phyloP scores from a whole-genome alignment of 1,140 invertebrate genomes.

The Drosophila sturtevanti region DNA sequence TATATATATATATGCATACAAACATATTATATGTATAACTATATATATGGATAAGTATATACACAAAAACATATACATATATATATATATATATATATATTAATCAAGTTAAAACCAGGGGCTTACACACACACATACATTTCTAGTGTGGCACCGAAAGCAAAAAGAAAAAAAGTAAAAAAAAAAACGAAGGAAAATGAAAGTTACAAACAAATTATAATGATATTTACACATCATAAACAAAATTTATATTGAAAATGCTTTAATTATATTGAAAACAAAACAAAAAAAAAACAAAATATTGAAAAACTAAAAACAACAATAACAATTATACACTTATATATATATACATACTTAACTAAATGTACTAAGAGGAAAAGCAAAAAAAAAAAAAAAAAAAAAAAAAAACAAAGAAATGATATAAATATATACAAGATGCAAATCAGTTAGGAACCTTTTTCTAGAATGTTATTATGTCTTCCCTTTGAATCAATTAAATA shows the following conservation, averaged over 20 bases:
- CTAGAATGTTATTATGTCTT: conserved; percentile 77
- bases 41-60: conserved; percentile 30
- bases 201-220: conserved; percentile 73
- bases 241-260: conserved; percentile 41
- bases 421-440: conserved; percentile 20
- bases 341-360: conserved; percentile 41
- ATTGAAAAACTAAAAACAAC: conserved; percentile 36
- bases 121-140: conserved; percentile 26
- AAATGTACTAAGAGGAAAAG: conserved; percentile 16
- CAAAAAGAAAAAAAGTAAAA: conserved; percentile 41
- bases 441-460: conserved; percentile 76
- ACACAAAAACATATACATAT: conserved; percentile 6
- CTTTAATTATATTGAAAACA: conserved; percentile 66
- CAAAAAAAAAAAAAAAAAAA: conserved; percentile 18
- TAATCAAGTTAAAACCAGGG: conserved; percentile 29
- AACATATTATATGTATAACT: conserved; percentile 15
- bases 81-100: conserved; percentile 30
- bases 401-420: conserved; percentile 24
- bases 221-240: conserved; percentile 74
- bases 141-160: conserved; percentile 60
- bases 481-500: conserved; percentile 77
- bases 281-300: conserved; percentile 24
- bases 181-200: conserved; percentile 57
- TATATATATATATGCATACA: conserved; percentile 35
- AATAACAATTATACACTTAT: conserved; percentile 68